Evolutionary conservation across 2,797 vertebrate species (phyloP).

Genomic region (Tinamus major): DNA sequence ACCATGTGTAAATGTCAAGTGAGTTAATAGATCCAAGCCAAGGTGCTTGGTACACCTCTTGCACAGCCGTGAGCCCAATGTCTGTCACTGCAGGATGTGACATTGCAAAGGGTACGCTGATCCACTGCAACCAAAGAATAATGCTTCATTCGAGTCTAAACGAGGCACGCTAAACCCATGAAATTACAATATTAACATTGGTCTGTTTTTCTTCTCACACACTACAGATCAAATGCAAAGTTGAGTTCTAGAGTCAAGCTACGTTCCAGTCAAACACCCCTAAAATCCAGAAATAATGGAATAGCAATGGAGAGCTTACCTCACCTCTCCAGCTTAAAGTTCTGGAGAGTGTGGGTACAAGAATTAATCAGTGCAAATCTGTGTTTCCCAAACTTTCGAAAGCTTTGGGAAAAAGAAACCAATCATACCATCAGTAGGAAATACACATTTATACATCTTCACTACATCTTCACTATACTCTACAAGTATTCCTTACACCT

Average conservation of each 20-base stretch:
- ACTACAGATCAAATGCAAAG: neutral
- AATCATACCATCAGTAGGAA: neutral
- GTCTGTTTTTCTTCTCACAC: neutral
- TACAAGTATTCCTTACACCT: neutral
- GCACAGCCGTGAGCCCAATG: conserved; percentile 90
- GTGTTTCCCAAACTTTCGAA: neutral
- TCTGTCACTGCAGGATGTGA: conserved; percentile 91
- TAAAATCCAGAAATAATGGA: neutral
- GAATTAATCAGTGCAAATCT: neutral
- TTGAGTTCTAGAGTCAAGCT: neutral
- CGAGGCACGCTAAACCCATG: neutral
- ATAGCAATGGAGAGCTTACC: neutral
- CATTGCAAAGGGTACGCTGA: conserved; percentile 95
- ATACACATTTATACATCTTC: neutral
- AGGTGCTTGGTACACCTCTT: conserved; percentile 87
- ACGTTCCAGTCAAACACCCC: neutral
- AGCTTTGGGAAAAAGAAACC: neutral
- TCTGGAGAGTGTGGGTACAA: neutral
- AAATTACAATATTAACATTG: neutral
- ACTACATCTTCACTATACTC: neutral
- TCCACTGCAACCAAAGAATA: conserved; percentile 86
- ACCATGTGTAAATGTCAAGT: conserved; percentile 89
- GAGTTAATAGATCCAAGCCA: conserved; percentile 89
- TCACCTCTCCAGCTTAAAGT: neutral
- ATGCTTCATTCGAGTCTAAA: neutral